phyloP scores from a whole-genome alignment of 2,888 invertebrate species.

The Drosophila nigricruria region DNA sequence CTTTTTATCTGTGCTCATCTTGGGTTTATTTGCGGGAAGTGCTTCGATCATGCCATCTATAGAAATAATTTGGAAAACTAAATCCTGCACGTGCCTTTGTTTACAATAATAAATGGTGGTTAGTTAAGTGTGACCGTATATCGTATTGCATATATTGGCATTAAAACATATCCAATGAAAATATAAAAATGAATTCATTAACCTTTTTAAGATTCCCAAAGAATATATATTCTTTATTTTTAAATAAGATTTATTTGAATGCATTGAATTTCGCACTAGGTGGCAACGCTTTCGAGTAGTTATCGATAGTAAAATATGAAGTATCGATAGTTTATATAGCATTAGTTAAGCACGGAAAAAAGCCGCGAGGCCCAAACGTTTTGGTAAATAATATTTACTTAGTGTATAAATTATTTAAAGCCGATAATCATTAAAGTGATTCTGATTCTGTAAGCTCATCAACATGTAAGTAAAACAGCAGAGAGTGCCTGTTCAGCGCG shows the following conservation, averaged over 20 bases:
- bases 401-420: neutral
- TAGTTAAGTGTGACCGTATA: constrained; percentile 6
- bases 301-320: constrained; percentile 24
- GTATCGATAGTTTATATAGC: constrained; percentile 15
- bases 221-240: neutral
- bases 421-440: neutral
- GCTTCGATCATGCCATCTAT: constrained; percentile 37
- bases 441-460: constrained; percentile 1
- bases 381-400: constrained; percentile 24
- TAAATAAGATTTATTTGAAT: neutral
- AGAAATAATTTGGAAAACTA: neutral
- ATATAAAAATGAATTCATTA: neutral
- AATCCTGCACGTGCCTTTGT: constrained; percentile 10
- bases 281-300: constrained; percentile 7
- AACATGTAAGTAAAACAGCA: constrained; percentile 52
- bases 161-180: neutral
- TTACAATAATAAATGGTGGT: neutral
- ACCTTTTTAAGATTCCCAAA: fast-evolving
- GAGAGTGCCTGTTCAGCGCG: neutral
- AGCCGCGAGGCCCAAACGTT: constrained; percentile 66
- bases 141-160: neutral
- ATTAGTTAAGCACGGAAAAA: constrained; percentile 29
- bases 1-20: constrained; percentile 44
- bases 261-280: neutral
- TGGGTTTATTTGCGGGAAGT: constrained; percentile 59